Base-by-base conservation (phyloP, 2,113 vertebrate species). In the Uropsilus gracilis region DNA sequence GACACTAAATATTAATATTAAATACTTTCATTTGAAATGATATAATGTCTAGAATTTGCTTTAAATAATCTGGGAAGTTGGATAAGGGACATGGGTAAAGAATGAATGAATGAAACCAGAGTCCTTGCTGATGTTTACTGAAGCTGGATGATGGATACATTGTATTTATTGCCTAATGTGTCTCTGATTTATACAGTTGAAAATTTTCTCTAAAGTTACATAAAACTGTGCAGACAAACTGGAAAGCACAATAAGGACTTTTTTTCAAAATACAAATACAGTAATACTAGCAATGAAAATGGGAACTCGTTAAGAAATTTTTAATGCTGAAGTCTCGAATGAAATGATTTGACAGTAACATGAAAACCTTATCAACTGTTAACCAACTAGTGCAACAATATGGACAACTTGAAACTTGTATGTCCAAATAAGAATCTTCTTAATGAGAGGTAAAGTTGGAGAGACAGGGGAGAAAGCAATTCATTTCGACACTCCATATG, bases 181-280 rank as follows among this genome's bases (percentile, higher is more conserved):
- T 89, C 24, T 30, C 50, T 34, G 17, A 66, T 73, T 86, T 13
- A 46, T 85, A 59, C 46, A 6, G 66, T 72, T 89, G n/a, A 66
- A 39, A 59, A 44, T 89, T 88, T 86, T 42, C 13, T 2, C 59
- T 32, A n/a, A n/a, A n/a, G n/a, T n/a, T n/a, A n/a, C n/a, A n/a
- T n/a, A n/a, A n/a, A n/a, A n/a, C n/a, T n/a, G n/a, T 83, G 61
- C 90, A n/a, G 14, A 59, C 86, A 86, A 86, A 42, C 9, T 46
- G 37, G 42, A 34, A 55, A 86, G 7, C 16, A 26, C 10, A 61
- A 71, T 89, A 6, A 85, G 53, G 28, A n/a, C 14, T 48, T 66
- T 59, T 77, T 83, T n/a, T 8, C 28, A 71, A 96, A 93, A 96
- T 11, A 72, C 37, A 87, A 86, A 75, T 1, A 39, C 82, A 93